Evolutionary conservation across 2,113 vertebrate genomes (phyloP).

Genomic region (Peromyscus maniculatus): DNA sequence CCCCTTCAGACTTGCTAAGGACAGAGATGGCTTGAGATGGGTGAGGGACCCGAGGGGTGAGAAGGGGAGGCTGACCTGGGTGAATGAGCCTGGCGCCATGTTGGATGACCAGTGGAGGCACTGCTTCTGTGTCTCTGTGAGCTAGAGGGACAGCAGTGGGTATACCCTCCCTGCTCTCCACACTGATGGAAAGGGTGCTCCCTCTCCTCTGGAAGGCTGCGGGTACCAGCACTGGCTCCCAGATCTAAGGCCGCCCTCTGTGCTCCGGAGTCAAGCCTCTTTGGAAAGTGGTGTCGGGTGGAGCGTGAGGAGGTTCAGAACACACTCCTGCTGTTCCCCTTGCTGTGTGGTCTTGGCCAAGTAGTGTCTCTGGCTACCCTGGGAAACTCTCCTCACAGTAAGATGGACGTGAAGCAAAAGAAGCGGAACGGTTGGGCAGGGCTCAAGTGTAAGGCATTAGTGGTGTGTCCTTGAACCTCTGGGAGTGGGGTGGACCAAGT

Average conservation of each 20-base stretch:
- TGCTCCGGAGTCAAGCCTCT: not conserved
- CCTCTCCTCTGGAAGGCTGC: not conserved
- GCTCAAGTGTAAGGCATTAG: not conserved
- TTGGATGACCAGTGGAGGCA: not conserved
- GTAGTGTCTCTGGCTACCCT: not conserved
- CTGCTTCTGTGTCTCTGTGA: not conserved
- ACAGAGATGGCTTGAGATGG: not conserved
- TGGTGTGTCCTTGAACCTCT: not conserved
- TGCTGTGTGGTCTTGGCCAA: not conserved
- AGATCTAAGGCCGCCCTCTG: not conserved
- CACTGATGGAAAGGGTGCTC: not conserved
- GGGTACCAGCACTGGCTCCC: not conserved
- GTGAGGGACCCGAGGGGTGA: not conserved
- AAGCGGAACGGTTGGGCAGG: not conserved
- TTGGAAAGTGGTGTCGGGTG: not conserved
- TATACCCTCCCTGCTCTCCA: not conserved
- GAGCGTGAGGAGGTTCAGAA: not conserved
- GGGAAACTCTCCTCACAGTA: not conserved
- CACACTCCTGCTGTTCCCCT: not conserved
- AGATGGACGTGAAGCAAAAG: not conserved
- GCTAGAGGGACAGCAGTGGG: not conserved
- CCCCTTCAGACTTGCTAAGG: not conserved
- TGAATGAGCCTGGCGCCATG: not conserved
- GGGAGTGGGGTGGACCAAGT: no score
- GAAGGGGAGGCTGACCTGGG: not conserved